Base-by-base conservation (phyloP, 2,797 vertebrate species). In the Falco cherrug region DNA sequence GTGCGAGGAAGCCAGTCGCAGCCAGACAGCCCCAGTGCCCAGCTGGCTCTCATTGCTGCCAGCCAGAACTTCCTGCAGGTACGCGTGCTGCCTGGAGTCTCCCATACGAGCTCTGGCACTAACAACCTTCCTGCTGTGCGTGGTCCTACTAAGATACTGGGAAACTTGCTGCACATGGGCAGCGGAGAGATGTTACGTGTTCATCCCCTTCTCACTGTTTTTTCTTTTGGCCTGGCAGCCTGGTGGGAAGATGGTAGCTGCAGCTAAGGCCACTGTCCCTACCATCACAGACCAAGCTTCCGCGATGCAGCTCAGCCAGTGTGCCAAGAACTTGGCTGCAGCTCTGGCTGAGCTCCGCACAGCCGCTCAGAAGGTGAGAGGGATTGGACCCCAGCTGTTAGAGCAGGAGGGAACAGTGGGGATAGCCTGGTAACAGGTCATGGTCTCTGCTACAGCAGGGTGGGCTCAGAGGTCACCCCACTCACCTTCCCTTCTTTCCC, bases 31-130 rank as follows among this genome's bases (percentile, higher is more conserved):
- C 99, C 99, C 79, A 99, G 99, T 0, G 98, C 99, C 69, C 99
- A 99, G 95, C 98, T 99, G 45, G 98, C 99, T 37, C 99, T 99
- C 90, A 99, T 99, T 64, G 98, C 98, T 35, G 99, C 99, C 93
- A 99, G 99, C 97, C 99, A 99, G 97, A 99, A 99, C 98, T 99
- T 99, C 97, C 97, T 99, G 29, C 99, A 99, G 99, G 99, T 99
- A 97, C 93, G 10, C 0, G 0, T 0, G 0, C 31, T 73, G 31
- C 10, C 56, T 4, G 1, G 50, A 77, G 45, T 54, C 14, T 93
- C 33, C 45, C 6, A 1, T 3, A 0, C 16, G 7, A 2, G 15
- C 69, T 69, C 37, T 16, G 26, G 17, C n/a, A 16, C 63, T 93
- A 31, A 31, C 53, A 54, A 54, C 53, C 84, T 94, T 89, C n/a